These are phyloP conservation scores for Drepana arcuata DNA, from an alignment of 1,140 invertebrate species.

Conservation along the genomic window DNA sequence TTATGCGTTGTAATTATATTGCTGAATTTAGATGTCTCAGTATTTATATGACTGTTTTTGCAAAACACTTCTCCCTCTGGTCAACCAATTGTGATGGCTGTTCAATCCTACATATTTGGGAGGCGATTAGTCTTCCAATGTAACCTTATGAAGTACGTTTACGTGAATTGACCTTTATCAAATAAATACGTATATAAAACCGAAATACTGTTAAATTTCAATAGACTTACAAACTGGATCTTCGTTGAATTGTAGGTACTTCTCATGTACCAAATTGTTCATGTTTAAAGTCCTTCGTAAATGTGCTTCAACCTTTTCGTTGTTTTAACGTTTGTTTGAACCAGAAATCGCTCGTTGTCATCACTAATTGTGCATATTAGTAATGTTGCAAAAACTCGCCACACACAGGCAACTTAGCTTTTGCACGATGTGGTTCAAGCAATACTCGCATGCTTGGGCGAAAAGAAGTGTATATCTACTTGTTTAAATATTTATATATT, in stretches of 20 bases:
- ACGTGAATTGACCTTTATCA: constrained; percentile 5
- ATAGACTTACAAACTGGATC: no score
- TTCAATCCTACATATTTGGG: constrained; percentile 24
- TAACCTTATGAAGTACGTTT: constrained; percentile 16
- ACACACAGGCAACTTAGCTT: no score
- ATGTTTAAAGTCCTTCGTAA: no score
- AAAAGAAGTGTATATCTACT: constrained; percentile 59
- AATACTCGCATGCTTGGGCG: constrained; percentile 59
- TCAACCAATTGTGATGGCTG: constrained; percentile 48
- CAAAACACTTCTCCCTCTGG: constrained; percentile 48
- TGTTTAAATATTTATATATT: constrained; percentile 30
- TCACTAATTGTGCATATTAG: constrained; percentile 1
- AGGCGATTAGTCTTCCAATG: constrained; percentile 7
- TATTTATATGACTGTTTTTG: constrained; percentile 46
- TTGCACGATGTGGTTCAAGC: constrained; percentile 41
- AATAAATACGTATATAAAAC: no score
- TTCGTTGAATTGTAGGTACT: no score
- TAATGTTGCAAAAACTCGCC: no score
- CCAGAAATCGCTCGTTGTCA: constrained; percentile 16
- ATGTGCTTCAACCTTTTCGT: constrained; percentile 14
- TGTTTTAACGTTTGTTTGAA: constrained; percentile 34
- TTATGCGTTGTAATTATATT: constrained; percentile 54
- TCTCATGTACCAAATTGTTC: no score
- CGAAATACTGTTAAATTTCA: no score
- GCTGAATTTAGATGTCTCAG: constrained; percentile 59